phyloP scores from a whole-genome alignment of 2,888 invertebrate genomes.

The Drosophila austrosaltans region DNA sequence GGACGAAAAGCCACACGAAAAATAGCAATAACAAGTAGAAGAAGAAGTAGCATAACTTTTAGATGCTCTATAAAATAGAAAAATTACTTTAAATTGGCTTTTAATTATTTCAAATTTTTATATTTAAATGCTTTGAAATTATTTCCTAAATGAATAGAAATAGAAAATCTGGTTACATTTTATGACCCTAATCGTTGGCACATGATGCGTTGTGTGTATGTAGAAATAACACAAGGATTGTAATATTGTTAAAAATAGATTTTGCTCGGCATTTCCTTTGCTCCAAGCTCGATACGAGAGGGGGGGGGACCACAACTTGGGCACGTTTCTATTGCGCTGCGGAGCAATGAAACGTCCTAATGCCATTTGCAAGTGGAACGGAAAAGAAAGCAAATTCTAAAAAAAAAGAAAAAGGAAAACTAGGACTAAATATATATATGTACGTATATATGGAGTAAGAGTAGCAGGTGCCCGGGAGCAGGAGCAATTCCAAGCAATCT shows the following conservation, averaged over 20 bases:
- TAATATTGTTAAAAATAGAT: conserved; percentile 70
- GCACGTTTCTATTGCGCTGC: conserved; percentile 55
- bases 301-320: conserved; percentile 40
- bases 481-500: neutral
- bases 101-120: neutral
- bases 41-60: neutral
- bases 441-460: neutral
- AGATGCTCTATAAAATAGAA: conserved; percentile 1
- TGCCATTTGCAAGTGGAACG: conserved; percentile 59
- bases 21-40: conserved; percentile 24
- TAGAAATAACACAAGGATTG: conserved; percentile 43
- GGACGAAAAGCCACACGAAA: conserved; percentile 15
- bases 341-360: conserved; percentile 60
- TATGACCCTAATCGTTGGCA: conserved; percentile 51
- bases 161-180: conserved; percentile 3
- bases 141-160: neutral
- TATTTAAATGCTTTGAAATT: neutral
- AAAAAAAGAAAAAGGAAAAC: neutral
- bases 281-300: conserved; percentile 28
- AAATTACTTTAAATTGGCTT: neutral
- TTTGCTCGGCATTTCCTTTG: conserved; percentile 40
- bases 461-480: conserved; percentile 13
- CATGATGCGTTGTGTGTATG: conserved; percentile 25
- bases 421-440: neutral
- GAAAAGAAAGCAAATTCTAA: conserved; percentile 1